Conservation (phyloP, 2,113 vertebrate species). For the Spea multiplicata region DNA sequence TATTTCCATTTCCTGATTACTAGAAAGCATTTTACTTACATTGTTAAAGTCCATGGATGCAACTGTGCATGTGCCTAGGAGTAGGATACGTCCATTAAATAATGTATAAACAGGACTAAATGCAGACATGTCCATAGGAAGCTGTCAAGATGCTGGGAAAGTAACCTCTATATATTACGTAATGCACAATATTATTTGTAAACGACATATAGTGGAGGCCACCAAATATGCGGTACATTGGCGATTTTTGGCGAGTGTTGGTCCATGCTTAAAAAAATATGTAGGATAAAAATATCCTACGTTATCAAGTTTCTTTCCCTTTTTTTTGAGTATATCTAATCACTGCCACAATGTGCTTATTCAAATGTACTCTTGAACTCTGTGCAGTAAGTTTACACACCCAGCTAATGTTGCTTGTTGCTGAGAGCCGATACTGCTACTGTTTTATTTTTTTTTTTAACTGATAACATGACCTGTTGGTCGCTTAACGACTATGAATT, state of each 20-base stretch:
- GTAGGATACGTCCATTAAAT: no score
- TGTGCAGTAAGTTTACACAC: constrained; percentile 50
- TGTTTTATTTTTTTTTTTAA: constrained; percentile 40
- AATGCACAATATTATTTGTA: neutral
- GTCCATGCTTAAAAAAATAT: neutral
- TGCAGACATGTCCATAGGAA: no score
- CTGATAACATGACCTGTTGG: constrained; percentile 46
- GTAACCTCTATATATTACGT: no score
- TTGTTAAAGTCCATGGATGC: no score
- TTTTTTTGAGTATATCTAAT: constrained; percentile 36
- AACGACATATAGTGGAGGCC: neutral
- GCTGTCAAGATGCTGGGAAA: no score
- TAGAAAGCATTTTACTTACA: no score
- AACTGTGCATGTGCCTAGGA: no score
- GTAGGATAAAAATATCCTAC: neutral
- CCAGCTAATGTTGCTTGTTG: constrained; percentile 44
- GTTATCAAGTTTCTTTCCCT: neutral
- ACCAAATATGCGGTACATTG: neutral
- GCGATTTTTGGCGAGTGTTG: no score
- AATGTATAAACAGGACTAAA: no score
- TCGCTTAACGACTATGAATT: constrained; percentile 47
- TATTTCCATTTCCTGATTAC: no score
- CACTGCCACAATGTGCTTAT: constrained; percentile 35
- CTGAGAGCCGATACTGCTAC: constrained; percentile 44
- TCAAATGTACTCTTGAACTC: constrained; percentile 12